These are phyloP conservation scores for Amphiura filiformis DNA, from an alignment of 35 echinoderm and acorn worm species.

Conservation along the genomic window DNA sequence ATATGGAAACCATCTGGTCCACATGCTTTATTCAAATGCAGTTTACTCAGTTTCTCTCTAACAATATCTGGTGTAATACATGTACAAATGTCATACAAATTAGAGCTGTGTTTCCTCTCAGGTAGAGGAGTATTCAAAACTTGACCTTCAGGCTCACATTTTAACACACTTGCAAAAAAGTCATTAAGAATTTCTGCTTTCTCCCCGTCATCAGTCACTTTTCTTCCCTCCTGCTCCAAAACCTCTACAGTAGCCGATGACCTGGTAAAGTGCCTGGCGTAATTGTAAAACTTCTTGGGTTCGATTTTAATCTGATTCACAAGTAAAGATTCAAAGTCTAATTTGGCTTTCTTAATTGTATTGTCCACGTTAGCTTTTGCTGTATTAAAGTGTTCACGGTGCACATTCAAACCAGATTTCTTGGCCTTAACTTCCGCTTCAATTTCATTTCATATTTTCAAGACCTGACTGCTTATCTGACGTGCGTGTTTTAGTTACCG, in stretches of 20 bases:
- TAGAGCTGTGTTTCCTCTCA: not conserved
- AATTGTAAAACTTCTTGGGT: not conserved
- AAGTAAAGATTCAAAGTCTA: not conserved
- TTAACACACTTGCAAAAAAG: not conserved
- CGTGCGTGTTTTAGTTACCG: too few species aligned
- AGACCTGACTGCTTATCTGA: too few species aligned
- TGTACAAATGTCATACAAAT: not conserved
- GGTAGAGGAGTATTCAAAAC: not conserved
- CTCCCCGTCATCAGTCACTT: not conserved
- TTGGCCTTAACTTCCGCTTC: too few species aligned
- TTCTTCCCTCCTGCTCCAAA: too few species aligned
- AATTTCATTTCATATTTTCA: too few species aligned
- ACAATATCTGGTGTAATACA: not conserved
- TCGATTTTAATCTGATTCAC: not conserved
- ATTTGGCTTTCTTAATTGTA: not conserved
- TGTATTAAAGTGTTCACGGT: too few species aligned
- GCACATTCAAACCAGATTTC: too few species aligned
- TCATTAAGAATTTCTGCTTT: not conserved
- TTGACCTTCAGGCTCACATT: not conserved
- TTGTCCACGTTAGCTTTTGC: too few species aligned
- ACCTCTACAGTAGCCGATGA: too few species aligned
- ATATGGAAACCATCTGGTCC: not conserved
- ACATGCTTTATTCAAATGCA: conserved; percentile 6
- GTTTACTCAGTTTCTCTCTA: not conserved
- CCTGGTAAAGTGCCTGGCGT: too few species aligned